phyloP scores from a whole-genome alignment of 2,797 vertebrate genomes.

The Spinibarbus caldwelli region DNA sequence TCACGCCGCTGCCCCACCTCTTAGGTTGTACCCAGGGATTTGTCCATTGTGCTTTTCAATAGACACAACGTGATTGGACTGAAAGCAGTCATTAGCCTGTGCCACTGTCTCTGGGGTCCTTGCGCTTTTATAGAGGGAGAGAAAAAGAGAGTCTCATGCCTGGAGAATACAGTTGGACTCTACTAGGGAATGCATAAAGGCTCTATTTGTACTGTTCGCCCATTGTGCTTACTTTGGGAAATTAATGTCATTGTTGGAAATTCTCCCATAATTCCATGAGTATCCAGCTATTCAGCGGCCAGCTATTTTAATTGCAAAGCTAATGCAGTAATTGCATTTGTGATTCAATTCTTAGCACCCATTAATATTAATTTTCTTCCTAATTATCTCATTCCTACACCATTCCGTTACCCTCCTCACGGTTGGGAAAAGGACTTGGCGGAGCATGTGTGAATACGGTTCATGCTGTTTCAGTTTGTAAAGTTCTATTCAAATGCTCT shows the following conservation, averaged over 20 bases:
- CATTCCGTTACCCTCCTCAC: conserved; percentile 68
- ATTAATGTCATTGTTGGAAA: conserved; percentile 78
- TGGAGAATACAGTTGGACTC: conserved; percentile 70
- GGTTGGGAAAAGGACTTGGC: conserved; percentile 66
- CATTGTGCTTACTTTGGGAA: conserved; percentile 65
- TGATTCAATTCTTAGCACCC: conserved; percentile 82
- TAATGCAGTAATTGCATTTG: conserved; percentile 90
- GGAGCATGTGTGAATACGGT: conserved; percentile 16
- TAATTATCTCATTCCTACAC: conserved; percentile 73
- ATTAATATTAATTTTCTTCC: conserved; percentile 78
- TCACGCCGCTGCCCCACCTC: conserved; percentile 26
- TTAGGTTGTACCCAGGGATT: conserved; percentile 41
- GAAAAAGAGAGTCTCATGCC: conserved; percentile 70
- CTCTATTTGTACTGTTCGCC: conserved; percentile 77
- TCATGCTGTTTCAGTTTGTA: neutral
- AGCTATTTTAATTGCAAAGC: conserved; percentile 79
- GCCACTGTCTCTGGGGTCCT: conserved; percentile 74
- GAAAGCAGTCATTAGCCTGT: conserved; percentile 74
- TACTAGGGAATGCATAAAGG: conserved; percentile 76
- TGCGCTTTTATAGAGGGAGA: conserved; percentile 66
- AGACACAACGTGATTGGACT: conserved; percentile 52
- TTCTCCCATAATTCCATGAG: conserved; percentile 84
- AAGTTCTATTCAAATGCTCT: neutral
- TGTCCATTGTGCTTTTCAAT: conserved; percentile 59
- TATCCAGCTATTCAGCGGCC: conserved; percentile 79